phyloP scores from a whole-genome alignment of 1,140 invertebrate species.

The Eulimnadia texana region DNA sequence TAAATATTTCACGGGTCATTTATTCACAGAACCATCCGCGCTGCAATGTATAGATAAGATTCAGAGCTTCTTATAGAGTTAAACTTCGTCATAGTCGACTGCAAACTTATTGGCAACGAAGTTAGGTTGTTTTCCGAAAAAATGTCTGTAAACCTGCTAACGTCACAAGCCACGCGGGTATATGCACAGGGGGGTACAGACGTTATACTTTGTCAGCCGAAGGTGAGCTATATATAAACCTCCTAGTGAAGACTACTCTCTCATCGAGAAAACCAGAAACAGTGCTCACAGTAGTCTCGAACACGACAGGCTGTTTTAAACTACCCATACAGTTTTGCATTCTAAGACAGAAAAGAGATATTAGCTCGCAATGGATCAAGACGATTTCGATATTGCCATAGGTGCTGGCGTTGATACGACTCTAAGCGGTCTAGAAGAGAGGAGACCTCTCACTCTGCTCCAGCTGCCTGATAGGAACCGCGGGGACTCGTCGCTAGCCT shows the following conservation, averaged over 20 bases:
- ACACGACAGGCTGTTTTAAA: background rate
- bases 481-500: conserved; percentile 35
- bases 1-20: too few relatives aligned
- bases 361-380: conserved; percentile 9
- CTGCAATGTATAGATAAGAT: too few relatives aligned
- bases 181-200: background rate
- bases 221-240: background rate
- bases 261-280: background rate
- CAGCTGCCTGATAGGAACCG: conserved; percentile 28
- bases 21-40: too few relatives aligned
- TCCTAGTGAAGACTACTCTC: too few relatives aligned
- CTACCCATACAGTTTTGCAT: too few relatives aligned
- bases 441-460: conserved; percentile 29
- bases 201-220: background rate
- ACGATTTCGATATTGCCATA: conserved; percentile 11
- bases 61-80: too few relatives aligned
- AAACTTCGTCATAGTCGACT: too few relatives aligned
- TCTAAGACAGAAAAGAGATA: too few relatives aligned
- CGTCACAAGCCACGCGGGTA: background rate
- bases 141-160: background rate
- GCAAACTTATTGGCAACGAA: too few relatives aligned
- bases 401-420: conserved; percentile 8
- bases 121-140: too few relatives aligned
- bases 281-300: background rate
- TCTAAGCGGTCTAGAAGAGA: conserved; percentile 12